Evolutionary conservation across 2,797 vertebrate genomes (phyloP).

Genomic region (Hypotaenidia okinawae): DNA sequence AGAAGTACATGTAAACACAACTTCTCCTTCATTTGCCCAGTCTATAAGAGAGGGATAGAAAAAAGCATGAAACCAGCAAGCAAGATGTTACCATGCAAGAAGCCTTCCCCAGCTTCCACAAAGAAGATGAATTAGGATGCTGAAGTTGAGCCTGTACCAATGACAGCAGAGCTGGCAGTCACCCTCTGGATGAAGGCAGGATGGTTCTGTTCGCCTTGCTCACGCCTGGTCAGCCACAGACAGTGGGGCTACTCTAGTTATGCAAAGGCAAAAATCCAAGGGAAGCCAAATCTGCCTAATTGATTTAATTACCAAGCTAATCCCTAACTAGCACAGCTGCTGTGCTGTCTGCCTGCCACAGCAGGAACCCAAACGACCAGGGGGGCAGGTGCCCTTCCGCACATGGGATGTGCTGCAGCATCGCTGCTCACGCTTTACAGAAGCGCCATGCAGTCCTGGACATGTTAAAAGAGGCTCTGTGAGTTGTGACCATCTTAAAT

Average conservation of each 20-base stretch:
- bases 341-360: background rate
- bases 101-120: background rate
- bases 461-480: background rate
- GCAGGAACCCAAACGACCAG: background rate
- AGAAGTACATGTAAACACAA: background rate
- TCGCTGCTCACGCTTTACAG: accelerated
- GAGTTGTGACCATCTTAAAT: accelerated
- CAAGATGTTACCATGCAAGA: background rate
- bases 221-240: background rate
- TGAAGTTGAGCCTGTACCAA: background rate
- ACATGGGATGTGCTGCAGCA: accelerated
- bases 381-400: background rate
- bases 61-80: background rate
- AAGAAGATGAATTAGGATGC: background rate
- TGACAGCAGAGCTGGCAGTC: background rate
- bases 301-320: background rate
- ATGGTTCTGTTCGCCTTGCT: accelerated
- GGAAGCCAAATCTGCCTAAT: background rate
- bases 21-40: background rate
- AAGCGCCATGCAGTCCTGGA: background rate
- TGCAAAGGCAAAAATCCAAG: background rate
- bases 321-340: background rate
- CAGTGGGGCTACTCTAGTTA: background rate
- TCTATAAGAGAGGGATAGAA: background rate
- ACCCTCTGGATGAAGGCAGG: background rate